Evolutionary conservation across 2,797 vertebrate species (phyloP), one percentile per base, ranked within the genome.

Genomic region (Karalla daura): DNA sequence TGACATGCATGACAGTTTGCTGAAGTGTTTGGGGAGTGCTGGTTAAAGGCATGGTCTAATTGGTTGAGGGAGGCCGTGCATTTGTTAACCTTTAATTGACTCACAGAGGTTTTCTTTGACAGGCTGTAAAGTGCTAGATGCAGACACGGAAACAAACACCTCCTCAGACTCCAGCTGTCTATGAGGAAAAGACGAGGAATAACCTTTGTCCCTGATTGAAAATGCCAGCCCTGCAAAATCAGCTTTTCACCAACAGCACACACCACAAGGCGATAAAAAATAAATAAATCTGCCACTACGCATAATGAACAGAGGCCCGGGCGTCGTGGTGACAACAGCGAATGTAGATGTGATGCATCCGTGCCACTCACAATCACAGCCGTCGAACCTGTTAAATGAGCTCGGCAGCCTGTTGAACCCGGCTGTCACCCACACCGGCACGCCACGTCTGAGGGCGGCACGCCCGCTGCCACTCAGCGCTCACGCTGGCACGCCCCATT

Each of bases 81-180:
- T 72, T 47, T 66, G 11, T 54, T 68, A 60, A 71, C 44, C 58
- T 81, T 76, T 43, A 52, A 64, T 72, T 60, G 45, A 41, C 13
- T 12, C 30, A 24, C 14, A 56, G 28, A 27, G 11, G 12, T 15
- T n/a, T 39, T 18, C 17, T 15, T 18, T 44, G 27, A 65, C 8
- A 44, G 30, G 17, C 37, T 43, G n/a, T 25, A 44, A 21, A 14
- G 15, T 1, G 2, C 23, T 14, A 36, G 32, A 56, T 28, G n/a
- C 15, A 39, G 36, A 55, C 27, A 43, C 24, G 21, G 37, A 18
- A 40, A n/a, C 4, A 37, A 32, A 40, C 15, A 39, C 20, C 17
- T 35, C 2, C 43, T 50, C 9, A 7, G 6, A 1, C n/a, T n/a
- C 0, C 14, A 43, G 30, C 14, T n/a, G 24, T 44, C 5, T 3